phyloP scores from a whole-genome alignment of 2,113 vertebrate genomes.

The Chloropsis cyanopogon region DNA sequence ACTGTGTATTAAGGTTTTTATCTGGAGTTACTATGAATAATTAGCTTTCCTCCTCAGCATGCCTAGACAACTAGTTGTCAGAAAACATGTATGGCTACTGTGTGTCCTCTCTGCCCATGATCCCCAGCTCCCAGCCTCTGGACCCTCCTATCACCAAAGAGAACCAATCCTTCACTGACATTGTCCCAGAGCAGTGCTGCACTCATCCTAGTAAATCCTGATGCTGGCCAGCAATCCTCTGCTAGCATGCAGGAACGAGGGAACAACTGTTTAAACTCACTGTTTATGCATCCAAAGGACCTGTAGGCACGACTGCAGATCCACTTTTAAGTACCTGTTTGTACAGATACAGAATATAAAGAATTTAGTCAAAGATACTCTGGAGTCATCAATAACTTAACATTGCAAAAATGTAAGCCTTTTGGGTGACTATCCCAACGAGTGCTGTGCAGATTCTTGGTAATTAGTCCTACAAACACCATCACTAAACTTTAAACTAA shows the following conservation, averaged over 20 bases:
- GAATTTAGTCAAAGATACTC: background rate
- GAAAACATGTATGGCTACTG: background rate
- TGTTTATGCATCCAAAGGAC: background rate
- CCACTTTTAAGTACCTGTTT: background rate
- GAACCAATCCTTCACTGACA: background rate
- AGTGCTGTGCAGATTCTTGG: background rate
- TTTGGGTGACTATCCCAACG: background rate
- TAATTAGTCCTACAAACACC: slow-evolving; percentile 43
- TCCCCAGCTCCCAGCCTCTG: background rate
- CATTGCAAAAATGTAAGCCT: background rate
- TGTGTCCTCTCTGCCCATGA: rapidly evolving
- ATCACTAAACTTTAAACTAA: slow-evolving; percentile 35
- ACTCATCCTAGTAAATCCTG: background rate
- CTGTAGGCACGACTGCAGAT: rapidly evolving
- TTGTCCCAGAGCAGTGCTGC: background rate
- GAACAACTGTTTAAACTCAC: background rate
- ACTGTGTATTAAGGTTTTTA: background rate
- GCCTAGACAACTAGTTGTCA: background rate
- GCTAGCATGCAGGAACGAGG: rapidly evolving
- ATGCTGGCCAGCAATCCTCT: background rate
- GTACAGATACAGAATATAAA: background rate
- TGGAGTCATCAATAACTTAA: background rate
- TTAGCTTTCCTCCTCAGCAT: background rate
- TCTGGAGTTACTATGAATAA: background rate
- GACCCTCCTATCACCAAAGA: background rate